These are phyloP conservation scores for Synergus itoensis DNA, from an alignment of 2,888 invertebrate genomes.

Conservation along the genomic window DNA sequence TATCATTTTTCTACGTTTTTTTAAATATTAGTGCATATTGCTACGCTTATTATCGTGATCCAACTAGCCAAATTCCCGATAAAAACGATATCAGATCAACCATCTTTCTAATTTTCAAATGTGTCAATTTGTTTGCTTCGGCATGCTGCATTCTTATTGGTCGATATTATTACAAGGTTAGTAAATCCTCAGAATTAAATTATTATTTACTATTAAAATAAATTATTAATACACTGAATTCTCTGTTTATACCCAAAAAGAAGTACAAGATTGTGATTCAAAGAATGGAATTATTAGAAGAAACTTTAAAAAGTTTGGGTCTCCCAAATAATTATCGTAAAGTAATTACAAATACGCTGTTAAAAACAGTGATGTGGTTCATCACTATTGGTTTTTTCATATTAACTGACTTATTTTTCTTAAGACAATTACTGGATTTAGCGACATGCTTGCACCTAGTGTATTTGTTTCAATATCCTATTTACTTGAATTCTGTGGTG, in stretches of 20 bases:
- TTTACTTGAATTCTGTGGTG: neutral
- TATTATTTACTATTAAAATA: neutral
- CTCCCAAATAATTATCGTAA: neutral
- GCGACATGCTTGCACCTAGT: neutral
- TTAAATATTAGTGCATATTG: neutral
- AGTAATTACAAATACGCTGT: neutral
- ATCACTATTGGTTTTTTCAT: neutral
- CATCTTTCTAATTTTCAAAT: neutral
- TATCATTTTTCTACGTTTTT: neutral
- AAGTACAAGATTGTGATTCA: neutral
- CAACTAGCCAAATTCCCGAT: neutral
- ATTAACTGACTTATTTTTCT: neutral
- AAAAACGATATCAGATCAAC: neutral
- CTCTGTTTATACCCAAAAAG: neutral
- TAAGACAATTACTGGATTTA: neutral
- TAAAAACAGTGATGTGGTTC: neutral
- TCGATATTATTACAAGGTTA: conserved; percentile 12
- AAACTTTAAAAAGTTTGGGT: neutral
- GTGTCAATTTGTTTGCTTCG: neutral
- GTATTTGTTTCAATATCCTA: neutral
- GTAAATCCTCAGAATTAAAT: neutral
- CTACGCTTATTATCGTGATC: neutral
- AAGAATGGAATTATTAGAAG: neutral
- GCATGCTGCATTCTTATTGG: neutral
- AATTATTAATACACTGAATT: neutral